Base-by-base conservation (phyloP, 2,888 invertebrate genomes). In the Andrena bicolor region DNA sequence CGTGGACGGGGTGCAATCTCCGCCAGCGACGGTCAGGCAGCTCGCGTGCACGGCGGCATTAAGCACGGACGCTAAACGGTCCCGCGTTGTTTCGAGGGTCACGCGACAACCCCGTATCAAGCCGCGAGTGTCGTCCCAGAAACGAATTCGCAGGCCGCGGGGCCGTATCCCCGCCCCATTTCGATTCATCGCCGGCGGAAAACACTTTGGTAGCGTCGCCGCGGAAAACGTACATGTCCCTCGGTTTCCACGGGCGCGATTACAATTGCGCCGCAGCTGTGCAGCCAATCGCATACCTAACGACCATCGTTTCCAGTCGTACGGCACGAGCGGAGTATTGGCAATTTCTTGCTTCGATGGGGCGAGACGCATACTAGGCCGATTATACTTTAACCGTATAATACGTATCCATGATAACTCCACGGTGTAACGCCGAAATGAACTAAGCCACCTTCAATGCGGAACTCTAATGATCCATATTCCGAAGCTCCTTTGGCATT, bases 41-140 rank as follows among this genome's bases (percentile, higher is more conserved):
- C 8, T 86, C 70, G 87, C 88, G 83, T 85, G 83, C 80, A 26
- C 41, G 60, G 32, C 26, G 66, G 70, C 86, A 75, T 81, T 86
- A 86, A 81, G 86, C 71, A 66, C 77, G 73, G 80, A 81, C 80
- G 70, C 65, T 86, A 77, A 82, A 81, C 84, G 41, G 72, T 70
- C 61, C 75, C 58, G 60, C 64, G 76, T 83, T 69, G 82, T 80
- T 70, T 60, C 70, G 48, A 63, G 71, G 68, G 78, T 82, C 87
- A 82, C 82, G 77, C 82, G 76, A 86, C 76, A 80, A 65, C 48
- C 58, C 64, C 77, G 41, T 79, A 65, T 60, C 68, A 30, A 26
- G 41, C 23, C 5, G 13, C 30, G 51, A 48, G 73, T 70, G 30
- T 75, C 68, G 65, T 76, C 60, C 65, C 66, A 58, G 69, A 65